Base-by-base conservation (phyloP, 1,140 invertebrate genomes). In the Dreissena polymorpha region DNA sequence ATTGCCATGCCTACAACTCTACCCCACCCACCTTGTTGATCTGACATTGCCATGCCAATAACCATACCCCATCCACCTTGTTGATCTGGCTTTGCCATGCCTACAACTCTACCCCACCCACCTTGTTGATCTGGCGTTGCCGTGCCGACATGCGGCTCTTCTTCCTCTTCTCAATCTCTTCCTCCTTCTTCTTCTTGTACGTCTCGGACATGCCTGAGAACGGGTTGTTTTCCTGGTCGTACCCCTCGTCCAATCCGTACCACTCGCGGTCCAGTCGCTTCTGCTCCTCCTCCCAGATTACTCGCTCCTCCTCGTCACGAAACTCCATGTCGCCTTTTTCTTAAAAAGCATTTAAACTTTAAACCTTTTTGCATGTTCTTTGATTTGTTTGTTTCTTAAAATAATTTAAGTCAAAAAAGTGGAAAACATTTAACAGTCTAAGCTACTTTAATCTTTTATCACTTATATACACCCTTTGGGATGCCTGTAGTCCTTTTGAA, bases 91-190 rank as follows among this genome's bases (percentile, higher is more conserved):
- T n/a, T n/a, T n/a, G n/a, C n/a, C n/a, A n/a, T n/a, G n/a, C n/a
- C n/a, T n/a, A n/a, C n/a, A n/a, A n/a, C n/a, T n/a, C n/a, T n/a
- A n/a, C 39, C 39, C 18, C 72, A 27, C 74, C 86, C 84, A 94
- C 94, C 92, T 98, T 98, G 92, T 99, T 92, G 95, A 95, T 98
- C 93, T 99, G 98, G 70, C 97, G 94, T 88, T 99, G 96, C 90
- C 98, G 97, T 0, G 98, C 98, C 8, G 97, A 98, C 91, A 99
- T 95, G 65, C 97, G 95, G 91, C 98, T 97, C 83, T 97, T 97
- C 74, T 97, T 96, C 86, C 95, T 95, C 88, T 97, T 96, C 91
- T 98, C 97, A 49, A 98, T 92, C 86, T 98, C 97, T 90, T 97
- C 96, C 92, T 99, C 98, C 89, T 98, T 98, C 87, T 97, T 97